phyloP scores from a whole-genome alignment of 2,888 invertebrate species.

The Xylophagus ater region DNA sequence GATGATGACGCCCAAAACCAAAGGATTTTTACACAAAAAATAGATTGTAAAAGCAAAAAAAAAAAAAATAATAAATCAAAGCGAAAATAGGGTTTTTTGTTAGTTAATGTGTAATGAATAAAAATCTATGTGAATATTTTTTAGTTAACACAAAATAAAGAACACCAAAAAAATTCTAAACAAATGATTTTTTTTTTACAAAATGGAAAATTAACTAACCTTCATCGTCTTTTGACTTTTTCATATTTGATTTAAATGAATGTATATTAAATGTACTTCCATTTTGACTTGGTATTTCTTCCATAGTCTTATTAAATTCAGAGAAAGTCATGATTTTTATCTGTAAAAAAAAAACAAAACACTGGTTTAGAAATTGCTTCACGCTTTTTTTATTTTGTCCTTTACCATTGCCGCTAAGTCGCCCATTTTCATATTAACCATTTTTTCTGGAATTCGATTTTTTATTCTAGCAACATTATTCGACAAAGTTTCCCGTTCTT shows the following conservation, averaged over 20 bases:
- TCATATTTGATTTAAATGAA: conserved; percentile 5
- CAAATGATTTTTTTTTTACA: not conserved
- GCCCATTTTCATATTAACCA: conserved; percentile 28
- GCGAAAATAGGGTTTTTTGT: too few species aligned
- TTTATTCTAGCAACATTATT: conserved; percentile 11
- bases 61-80: too few species aligned
- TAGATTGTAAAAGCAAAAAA: too few species aligned
- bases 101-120: too few species aligned
- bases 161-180: not conserved
- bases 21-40: too few species aligned
- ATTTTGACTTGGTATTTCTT: conserved; percentile 1
- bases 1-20: too few species aligned
- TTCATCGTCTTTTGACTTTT: conserved; percentile 16
- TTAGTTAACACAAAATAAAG: conserved; percentile 4
- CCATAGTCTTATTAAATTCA: conserved; percentile 9
- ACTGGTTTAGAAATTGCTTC: conserved; percentile 5
- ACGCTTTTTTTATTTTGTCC: conserved; percentile 10
- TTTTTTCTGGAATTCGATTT: conserved; percentile 18
- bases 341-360: conserved; percentile 8
- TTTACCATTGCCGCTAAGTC: conserved; percentile 28
- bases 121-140: too few species aligned
- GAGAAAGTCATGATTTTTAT: too few species aligned
- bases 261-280: conserved; percentile 6
- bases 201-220: conserved; percentile 7
- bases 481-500: conserved; percentile 10